phyloP scores from a whole-genome alignment of 1,140 invertebrate genomes.

The Cecropterus lyciades region DNA sequence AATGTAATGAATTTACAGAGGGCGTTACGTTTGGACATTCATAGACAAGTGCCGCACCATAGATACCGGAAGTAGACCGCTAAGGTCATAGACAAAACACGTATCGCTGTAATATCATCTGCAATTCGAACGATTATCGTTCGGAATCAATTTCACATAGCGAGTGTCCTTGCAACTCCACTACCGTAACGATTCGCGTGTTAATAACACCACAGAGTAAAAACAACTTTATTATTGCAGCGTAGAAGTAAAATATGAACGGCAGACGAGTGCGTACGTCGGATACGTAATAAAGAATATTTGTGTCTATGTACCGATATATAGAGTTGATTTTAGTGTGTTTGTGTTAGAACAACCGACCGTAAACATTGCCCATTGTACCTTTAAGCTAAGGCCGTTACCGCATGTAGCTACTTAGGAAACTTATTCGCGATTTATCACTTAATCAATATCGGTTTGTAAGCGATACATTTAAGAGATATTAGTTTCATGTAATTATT shows the following conservation, averaged over 20 bases:
- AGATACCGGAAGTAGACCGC: slow-evolving; percentile 17
- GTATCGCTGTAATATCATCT: slow-evolving; percentile 34
- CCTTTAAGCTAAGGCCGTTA: slow-evolving; percentile 35
- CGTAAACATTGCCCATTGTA: slow-evolving; percentile 46
- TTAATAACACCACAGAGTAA: slow-evolving; percentile 33
- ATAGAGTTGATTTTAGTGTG: slow-evolving; percentile 37
- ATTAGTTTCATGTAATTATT: too few relatives aligned
- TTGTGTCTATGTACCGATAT: slow-evolving; percentile 7
- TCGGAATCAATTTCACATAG: slow-evolving; percentile 68
- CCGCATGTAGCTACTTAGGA: not conserved
- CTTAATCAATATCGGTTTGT: not conserved
- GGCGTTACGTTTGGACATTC: not conserved
- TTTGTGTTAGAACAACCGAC: slow-evolving; percentile 14
- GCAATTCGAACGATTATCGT: slow-evolving; percentile 44
- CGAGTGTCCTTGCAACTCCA: slow-evolving; percentile 59
- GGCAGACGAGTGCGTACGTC: slow-evolving; percentile 6
- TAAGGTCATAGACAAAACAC: slow-evolving; percentile 30
- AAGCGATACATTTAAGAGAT: too few relatives aligned
- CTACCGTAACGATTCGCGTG: slow-evolving; percentile 61
- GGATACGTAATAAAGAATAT: slow-evolving; percentile 10
- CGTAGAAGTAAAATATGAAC: slow-evolving; percentile 39
- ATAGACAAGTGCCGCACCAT: not conserved
- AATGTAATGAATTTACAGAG: too few relatives aligned
- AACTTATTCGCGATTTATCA: not conserved
- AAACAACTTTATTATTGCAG: slow-evolving; percentile 36